These are phyloP conservation scores for Melinaea menophilus DNA, from an alignment of 2,888 invertebrate species.

Conservation along the genomic window DNA sequence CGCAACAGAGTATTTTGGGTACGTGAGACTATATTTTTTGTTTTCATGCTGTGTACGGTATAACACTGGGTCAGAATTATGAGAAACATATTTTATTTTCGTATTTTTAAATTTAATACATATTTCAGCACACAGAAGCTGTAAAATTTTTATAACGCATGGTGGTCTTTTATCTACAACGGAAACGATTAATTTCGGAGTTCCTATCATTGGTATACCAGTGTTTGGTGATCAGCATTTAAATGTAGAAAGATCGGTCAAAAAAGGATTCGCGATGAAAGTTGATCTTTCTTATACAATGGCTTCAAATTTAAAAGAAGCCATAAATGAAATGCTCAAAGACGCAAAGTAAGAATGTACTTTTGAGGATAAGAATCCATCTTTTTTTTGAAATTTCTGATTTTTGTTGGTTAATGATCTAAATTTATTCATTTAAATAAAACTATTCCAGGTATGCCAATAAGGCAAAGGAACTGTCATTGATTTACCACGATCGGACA, in stretches of 20 bases:
- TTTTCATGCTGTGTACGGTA: too few relatives aligned
- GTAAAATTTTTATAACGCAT: slow-evolving; percentile 45
- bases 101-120: slow-evolving; percentile 4
- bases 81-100: background rate
- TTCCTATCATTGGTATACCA: slow-evolving; percentile 50
- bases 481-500: slow-evolving; percentile 48
- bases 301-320: slow-evolving; percentile 40
- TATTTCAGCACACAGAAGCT: slow-evolving; percentile 47
- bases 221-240: slow-evolving; percentile 52
- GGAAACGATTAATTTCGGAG: slow-evolving; percentile 47
- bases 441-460: slow-evolving; percentile 24
- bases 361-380: too few relatives aligned
- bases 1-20: slow-evolving; percentile 53
- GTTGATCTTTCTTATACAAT: slow-evolving; percentile 41
- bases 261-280: slow-evolving; percentile 44
- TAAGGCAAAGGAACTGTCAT: slow-evolving; percentile 44
- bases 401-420: too few relatives aligned
- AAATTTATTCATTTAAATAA: too few relatives aligned
- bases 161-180: slow-evolving; percentile 49
- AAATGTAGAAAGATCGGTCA: slow-evolving; percentile 48
- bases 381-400: background rate
- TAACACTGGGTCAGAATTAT: background rate
- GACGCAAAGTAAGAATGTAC: slow-evolving; percentile 42
- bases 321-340: slow-evolving; percentile 43
- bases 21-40: background rate